phyloP scores from a whole-genome alignment of 1,140 invertebrate species.

The Helicoverpa zea region DNA sequence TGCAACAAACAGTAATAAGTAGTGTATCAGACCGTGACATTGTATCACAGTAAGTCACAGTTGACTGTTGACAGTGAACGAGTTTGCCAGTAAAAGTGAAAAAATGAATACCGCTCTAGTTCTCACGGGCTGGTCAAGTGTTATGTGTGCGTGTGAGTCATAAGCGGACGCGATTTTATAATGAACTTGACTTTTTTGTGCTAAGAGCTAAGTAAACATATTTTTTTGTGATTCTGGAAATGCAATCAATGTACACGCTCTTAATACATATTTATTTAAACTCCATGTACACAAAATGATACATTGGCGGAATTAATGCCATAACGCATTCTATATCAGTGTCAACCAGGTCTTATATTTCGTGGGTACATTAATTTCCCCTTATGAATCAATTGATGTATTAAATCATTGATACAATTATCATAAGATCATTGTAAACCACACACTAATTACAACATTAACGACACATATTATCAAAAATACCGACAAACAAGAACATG shows the following conservation, averaged over 20 bases:
- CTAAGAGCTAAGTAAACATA: no score
- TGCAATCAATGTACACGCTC: no score
- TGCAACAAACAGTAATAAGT: conserved; percentile 14
- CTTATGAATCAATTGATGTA: no score
- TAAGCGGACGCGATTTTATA: conserved; percentile 53
- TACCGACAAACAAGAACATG: background rate
- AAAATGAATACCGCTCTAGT: conserved; percentile 75
- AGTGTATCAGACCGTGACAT: conserved; percentile 29
- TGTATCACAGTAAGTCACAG: conserved; percentile 29
- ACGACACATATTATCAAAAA: conserved; percentile 18
- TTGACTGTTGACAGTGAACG: conserved; percentile 6
- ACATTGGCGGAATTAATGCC: no score
- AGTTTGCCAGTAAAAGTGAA: conserved; percentile 60
- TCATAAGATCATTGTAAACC: background rate
- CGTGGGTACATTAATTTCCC: no score
- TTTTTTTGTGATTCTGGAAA: no score
- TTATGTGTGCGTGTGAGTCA: conserved; percentile 22
- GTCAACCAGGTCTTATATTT: no score
- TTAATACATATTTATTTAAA: no score
- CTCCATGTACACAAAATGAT: no score
- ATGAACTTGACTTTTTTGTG: no score
- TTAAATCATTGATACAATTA: background rate
- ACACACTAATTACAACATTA: background rate
- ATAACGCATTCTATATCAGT: no score
- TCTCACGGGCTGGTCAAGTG: conserved; percentile 64